Base-by-base conservation (phyloP, 2,113 vertebrate genomes). In the Chloropsis cyanopogon region DNA sequence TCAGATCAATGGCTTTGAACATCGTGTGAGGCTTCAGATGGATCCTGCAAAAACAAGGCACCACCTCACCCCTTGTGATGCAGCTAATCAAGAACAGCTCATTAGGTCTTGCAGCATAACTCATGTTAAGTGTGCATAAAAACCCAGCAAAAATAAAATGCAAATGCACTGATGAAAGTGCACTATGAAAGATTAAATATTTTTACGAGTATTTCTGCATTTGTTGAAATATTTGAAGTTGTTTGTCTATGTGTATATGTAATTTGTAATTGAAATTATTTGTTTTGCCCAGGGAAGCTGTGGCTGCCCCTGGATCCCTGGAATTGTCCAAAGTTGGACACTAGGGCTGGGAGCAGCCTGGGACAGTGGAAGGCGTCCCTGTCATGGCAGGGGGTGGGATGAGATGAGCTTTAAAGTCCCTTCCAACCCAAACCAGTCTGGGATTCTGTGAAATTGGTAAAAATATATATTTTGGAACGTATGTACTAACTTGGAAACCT, bases 351-450 rank as follows among this genome's bases (percentile, higher is more conserved):
- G 52, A 59, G 33, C 18, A 37, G 0, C 12, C 44, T 59, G 60
- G 24, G 61, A 12, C 1, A 21, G 20, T 47, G 24, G 20, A 0
- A 68, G 5, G 4, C 23, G 44, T 66, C 33, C 46, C 52, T 73
- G 46, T 6, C 33, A 39, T 17, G 52, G 12, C 44, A 44, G 10
- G 11, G 11, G 3, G 20, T 68, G 11, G 11, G 0, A n/a, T 2
- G 3, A 6, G 7, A 2, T 44, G 35, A 22, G 2, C 2, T 65
- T 75, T 24, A 4, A 7, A 3, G 7, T 60, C 24, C 7, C 7
- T 76, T 47, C 7, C 14, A 15, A 26, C 21, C 5, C 70, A 68
- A 68, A 76, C 4, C 16, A 66, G 14, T 21, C 19, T 39, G 33
- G 7, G 23, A 52, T 16, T 33, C 52, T 25, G 3, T 59, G 33